Base-by-base conservation (phyloP, 2,797 vertebrate genomes). In the Mus spretus region DNA sequence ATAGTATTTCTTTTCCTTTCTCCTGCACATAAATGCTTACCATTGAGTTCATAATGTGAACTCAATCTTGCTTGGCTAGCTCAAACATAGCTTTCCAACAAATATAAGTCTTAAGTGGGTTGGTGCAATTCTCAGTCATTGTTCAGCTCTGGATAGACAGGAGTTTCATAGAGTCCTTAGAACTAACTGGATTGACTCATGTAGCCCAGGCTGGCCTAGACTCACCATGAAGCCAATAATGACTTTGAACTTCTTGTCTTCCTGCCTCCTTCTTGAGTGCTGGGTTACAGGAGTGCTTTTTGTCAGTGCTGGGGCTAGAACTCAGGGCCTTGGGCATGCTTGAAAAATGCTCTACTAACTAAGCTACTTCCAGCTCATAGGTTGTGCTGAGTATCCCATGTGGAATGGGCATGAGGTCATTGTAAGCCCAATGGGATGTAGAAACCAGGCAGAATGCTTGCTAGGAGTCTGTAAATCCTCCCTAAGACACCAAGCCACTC, bases 1-100 rank as follows among this genome's bases (percentile, higher is more conserved):
- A 19, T 82, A 72, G 44, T n/a, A 26, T 94, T 95, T 89, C 44
- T 89, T 72, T 77, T 24, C 44, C 22, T 93, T 94, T 72, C 61
- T 87, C 59, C 22, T 31, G 53, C 15, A 75, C 37, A 57, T 86
- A 97, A 89, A 96, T 82, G 65, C 85, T 92, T 61, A 47, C 44
- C 3, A n/a, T 0, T 0, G 57, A 57, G 15, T 79, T 78, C 40
- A 5, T 92, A 92, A 84, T 47, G 59, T 61, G 20, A 87, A 19
- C 70, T 12, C 93, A 80, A 47, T 90, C 90, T 61, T 0, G 0
- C 89, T 81, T n/a, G 79, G 61, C 55, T 90, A 61, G 90, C 59
- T 95, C 75, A 67, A 37, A 59, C n/a, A 19, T 17, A 57, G 6
- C 6, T 22, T 44, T 59, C 53, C 74, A 44, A 59, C 22, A 89